phyloP scores from a whole-genome alignment of 1,140 invertebrate genomes.

The Musca vetustissima region DNA sequence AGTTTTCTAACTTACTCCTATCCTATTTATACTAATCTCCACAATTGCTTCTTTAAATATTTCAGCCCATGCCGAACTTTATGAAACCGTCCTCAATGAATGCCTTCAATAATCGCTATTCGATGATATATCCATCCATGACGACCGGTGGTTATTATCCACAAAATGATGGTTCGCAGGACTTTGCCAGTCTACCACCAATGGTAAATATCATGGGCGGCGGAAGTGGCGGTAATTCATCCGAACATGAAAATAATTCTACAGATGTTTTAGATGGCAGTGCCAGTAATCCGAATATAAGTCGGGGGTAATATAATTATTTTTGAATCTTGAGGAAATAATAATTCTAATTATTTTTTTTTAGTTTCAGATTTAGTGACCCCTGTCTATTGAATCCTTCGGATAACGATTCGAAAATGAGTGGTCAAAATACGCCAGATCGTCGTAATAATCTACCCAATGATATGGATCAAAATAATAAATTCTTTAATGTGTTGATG shows the following conservation, averaged over 20 bases:
- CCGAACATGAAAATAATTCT: slow-evolving; percentile 47
- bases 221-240: slow-evolving; percentile 31
- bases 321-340: background rate
- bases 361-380: slow-evolving; percentile 53
- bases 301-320: slow-evolving; percentile 36
- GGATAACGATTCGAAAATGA: slow-evolving; percentile 52
- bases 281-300: slow-evolving; percentile 49
- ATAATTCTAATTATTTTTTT: slow-evolving; percentile 11
- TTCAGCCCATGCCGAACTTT: slow-evolving; percentile 31
- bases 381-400: slow-evolving; percentile 53
- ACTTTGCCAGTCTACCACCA: slow-evolving; percentile 51
- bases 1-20: too few species aligned
- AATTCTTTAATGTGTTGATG: slow-evolving; percentile 49
- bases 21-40: too few species aligned
- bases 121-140: slow-evolving; percentile 44
- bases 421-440: slow-evolving; percentile 50
- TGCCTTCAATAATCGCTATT: slow-evolving; percentile 43
- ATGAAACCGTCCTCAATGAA: slow-evolving; percentile 36
- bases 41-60: too few species aligned
- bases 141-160: slow-evolving; percentile 31
- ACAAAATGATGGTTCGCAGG: slow-evolving; percentile 41
- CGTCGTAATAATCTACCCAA: slow-evolving; percentile 38
- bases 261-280: slow-evolving; percentile 51
- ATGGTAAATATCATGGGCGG: slow-evolving; percentile 49
- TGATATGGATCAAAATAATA: slow-evolving; percentile 44